These are phyloP conservation scores for Parnassius smintheus DNA, from an alignment of 2,888 invertebrate genomes.

Conservation along the genomic window DNA sequence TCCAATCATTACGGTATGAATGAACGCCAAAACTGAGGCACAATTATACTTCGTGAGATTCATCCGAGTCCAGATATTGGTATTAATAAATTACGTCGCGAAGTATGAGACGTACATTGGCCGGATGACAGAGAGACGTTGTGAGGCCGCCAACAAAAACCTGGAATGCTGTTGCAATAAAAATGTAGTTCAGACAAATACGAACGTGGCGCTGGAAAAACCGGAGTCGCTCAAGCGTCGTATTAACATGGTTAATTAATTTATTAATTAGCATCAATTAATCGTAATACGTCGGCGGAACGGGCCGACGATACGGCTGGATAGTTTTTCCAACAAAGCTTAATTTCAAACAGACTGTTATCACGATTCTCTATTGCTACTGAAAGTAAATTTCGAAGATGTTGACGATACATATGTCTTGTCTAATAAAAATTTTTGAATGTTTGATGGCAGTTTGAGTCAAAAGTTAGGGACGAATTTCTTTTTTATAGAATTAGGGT, in stretches of 20 bases:
- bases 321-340: constrained; percentile 64
- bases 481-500: neutral
- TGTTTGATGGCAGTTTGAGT: constrained; percentile 28
- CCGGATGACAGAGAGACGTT: constrained; percentile 42
- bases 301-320: constrained; percentile 55
- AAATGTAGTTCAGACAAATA: constrained; percentile 61
- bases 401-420: constrained; percentile 52
- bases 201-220: constrained; percentile 60
- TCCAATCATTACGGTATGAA: constrained; percentile 51
- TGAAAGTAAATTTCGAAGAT: constrained; percentile 48
- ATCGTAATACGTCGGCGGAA: constrained; percentile 60
- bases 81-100: constrained; percentile 63
- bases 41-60: constrained; percentile 50
- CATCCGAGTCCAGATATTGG: constrained; percentile 39
- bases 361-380: constrained; percentile 50
- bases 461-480: constrained; percentile 40
- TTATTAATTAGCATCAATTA: constrained; percentile 78
- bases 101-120: constrained; percentile 47
- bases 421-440: constrained; percentile 29
- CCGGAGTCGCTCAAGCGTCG: constrained; percentile 60
- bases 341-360: constrained; percentile 57
- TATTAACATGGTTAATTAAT: constrained; percentile 77
- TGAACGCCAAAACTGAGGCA: constrained; percentile 51
- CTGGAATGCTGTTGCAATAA: constrained; percentile 55
- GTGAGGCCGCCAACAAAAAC: constrained; percentile 54